Conservation (phyloP, 37 sponge, comb jelly and placozoan genomes). For the Bolinopsis microptera region DNA sequence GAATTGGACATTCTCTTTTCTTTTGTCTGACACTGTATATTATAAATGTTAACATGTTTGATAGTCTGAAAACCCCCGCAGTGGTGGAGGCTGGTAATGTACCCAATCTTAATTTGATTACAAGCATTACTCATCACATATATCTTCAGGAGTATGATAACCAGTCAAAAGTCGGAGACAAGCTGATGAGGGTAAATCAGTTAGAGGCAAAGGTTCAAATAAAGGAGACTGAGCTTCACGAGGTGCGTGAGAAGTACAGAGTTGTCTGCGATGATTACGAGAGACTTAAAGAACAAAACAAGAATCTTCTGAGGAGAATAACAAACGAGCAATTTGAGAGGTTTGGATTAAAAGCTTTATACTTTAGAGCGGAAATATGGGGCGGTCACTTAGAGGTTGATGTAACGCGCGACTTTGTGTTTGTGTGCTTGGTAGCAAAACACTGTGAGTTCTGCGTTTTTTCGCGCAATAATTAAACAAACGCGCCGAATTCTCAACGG, state of each 20-base stretch:
- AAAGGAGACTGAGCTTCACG: conserved; percentile 17
- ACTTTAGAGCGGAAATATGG: neutral
- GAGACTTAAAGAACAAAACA: conserved; percentile 40
- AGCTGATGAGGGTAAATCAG: conserved; percentile 1
- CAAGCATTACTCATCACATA: too few relatives aligned
- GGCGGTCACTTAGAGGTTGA: neutral
- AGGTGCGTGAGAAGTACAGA: neutral
- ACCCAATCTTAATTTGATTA: too few relatives aligned
- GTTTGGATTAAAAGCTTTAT: too few relatives aligned
- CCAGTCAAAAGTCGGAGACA: neutral
- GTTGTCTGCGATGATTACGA: conserved; percentile 31
- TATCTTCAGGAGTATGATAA: conserved; percentile 52
- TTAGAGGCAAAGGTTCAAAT: conserved; percentile 35
- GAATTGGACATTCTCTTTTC: too few relatives aligned
- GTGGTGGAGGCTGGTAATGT: too few relatives aligned
- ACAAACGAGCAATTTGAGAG: conserved; percentile 50
- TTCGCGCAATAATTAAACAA: conserved; percentile 1
- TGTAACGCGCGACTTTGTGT: conserved; percentile 3
- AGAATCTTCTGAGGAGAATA: conserved; percentile 4
- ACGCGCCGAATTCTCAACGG: neutral
- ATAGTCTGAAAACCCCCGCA: too few relatives aligned
- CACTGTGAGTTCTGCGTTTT: neutral
- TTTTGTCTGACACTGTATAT: too few relatives aligned
- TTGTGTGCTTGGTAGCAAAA: neutral
- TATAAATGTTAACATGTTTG: too few relatives aligned